Base-by-base conservation (phyloP, 2,797 vertebrate species). In the Telmatherina bonti region DNA sequence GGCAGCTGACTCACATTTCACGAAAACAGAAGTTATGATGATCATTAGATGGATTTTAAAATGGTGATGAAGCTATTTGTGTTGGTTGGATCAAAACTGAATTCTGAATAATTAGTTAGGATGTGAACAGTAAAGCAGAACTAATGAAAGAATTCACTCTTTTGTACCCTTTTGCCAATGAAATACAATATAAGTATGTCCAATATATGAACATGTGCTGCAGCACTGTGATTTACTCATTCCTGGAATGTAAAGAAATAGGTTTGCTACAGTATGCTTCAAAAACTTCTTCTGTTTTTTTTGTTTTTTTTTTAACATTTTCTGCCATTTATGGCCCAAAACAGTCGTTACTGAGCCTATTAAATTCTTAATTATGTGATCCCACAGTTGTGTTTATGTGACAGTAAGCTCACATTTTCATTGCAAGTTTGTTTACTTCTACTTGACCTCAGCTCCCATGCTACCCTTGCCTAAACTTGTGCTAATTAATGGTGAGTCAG, bases 321-420 rank as follows among this genome's bases (percentile, higher is more conserved):
- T 36, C 66, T 54, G 38, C 26, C 29, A 58, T 41, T 78, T 87
- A 76, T 74, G 76, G 71, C 67, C 53, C 61, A 61, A 31, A 7
- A 36, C 57, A 67, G 75, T 89, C 82, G 90, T 92, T 89, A 91
- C 51, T 24, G 67, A 83, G 83, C 79, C 89, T 88, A 91, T 94
- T 92, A 92, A 83, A 78, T 82, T 67, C 62, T 76, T 92, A 91
- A 93, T 92, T 85, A 89, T 74, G 76, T 33, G 33, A 77, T 72
- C 68, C 73, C 67, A 26, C 67, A 41, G 70, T 72, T 47, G 53
- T 30, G 64, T 79, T 81, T 63, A 57, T 16, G 52, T 86, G 89
- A 66, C 63, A 62, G 18, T 38, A 38, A 63, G 26, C 76, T 76
- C 35, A 0, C 52, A 31, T 65, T 80, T 76, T 74, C 57, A 31